Conservation (phyloP, 1,140 invertebrate genomes). For the Dinothrombium tinctorium region DNA sequence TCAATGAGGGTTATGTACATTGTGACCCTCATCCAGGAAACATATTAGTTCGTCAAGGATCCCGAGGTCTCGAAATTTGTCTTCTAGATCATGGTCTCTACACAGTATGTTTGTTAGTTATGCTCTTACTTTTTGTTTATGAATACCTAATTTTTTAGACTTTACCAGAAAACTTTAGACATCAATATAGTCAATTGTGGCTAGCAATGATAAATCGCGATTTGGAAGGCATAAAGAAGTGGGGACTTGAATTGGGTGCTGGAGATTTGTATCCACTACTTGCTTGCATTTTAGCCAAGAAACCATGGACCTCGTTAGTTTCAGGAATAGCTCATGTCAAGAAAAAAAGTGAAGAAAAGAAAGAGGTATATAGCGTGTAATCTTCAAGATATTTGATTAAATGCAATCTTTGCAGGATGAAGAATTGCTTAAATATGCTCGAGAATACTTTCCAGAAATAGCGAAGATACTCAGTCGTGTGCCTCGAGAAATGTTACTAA, state of each 20-base stretch:
- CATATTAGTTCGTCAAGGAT: slow-evolving; percentile 42
- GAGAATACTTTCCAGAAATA: slow-evolving; percentile 32
- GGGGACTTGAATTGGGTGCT: slow-evolving; percentile 54
- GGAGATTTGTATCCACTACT: slow-evolving; percentile 64
- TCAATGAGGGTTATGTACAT: slow-evolving; percentile 95
- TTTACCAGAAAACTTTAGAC: slow-evolving; percentile 60
- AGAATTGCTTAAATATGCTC: slow-evolving; percentile 21
- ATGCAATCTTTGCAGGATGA: slow-evolving; percentile 13
- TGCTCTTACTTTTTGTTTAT: no score
- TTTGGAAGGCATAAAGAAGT: slow-evolving; percentile 44
- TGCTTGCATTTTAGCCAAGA: slow-evolving; percentile 80
- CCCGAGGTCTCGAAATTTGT: slow-evolving; percentile 35
- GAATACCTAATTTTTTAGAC: no score
- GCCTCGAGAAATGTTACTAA: slow-evolving; percentile 61
- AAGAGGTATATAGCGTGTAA: slow-evolving; percentile 3
- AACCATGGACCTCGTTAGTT: slow-evolving; percentile 69
- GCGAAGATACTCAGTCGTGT: slow-evolving; percentile 42
- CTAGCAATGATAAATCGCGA: slow-evolving; percentile 64
- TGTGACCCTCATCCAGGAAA: slow-evolving; percentile 98
- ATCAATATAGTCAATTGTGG: slow-evolving; percentile 84
- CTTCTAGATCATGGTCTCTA: slow-evolving; percentile 93
- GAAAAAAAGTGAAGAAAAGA: neutral
- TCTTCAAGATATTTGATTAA: slow-evolving; percentile 1
- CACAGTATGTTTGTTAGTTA: slow-evolving; percentile 63
- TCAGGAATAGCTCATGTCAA: slow-evolving; percentile 31